Evolutionary conservation across 2,888 invertebrate species (phyloP).

Genomic region (Limnephilus lunatus): DNA sequence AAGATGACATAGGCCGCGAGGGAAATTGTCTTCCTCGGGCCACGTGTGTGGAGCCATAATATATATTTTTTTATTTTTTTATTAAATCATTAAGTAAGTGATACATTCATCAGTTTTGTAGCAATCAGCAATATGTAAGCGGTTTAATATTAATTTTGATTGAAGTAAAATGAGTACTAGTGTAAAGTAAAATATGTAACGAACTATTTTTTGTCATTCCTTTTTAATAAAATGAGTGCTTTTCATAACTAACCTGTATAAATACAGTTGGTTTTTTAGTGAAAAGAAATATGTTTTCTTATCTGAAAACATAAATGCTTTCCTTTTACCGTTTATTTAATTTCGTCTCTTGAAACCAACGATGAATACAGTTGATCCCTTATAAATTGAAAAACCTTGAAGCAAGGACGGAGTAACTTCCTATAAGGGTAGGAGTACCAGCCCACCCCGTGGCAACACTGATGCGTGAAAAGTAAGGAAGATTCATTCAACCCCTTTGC

Average conservation of each 20-base stretch:
- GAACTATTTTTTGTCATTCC: neutral
- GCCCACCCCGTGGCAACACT: constrained; percentile 8
- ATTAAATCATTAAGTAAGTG: too few relatives aligned
- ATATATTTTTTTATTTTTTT: too few relatives aligned
- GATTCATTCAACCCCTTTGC: constrained; percentile 4
- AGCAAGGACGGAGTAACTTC: constrained; percentile 16
- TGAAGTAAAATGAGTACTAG: neutral
- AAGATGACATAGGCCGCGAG: too few relatives aligned
- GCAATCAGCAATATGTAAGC: neutral
- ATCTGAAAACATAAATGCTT: neutral
- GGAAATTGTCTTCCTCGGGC: too few relatives aligned
- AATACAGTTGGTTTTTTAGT: neutral
- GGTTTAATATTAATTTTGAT: neutral
- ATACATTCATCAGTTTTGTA: neutral
- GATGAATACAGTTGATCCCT: constrained; percentile 39
- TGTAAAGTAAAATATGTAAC: neutral
- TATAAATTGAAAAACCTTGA: constrained; percentile 34
- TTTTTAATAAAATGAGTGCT: neutral
- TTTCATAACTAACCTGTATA: neutral
- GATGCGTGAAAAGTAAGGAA: constrained; percentile 51
- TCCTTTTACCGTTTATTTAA: constrained; percentile 17
- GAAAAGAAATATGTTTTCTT: neutral
- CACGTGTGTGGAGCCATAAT: too few relatives aligned
- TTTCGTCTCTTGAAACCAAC: constrained; percentile 21
- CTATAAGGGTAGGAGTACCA: neutral